Evolutionary conservation across 2,113 vertebrate species (phyloP).

Genomic region (Corynorhinus townsendii): DNA sequence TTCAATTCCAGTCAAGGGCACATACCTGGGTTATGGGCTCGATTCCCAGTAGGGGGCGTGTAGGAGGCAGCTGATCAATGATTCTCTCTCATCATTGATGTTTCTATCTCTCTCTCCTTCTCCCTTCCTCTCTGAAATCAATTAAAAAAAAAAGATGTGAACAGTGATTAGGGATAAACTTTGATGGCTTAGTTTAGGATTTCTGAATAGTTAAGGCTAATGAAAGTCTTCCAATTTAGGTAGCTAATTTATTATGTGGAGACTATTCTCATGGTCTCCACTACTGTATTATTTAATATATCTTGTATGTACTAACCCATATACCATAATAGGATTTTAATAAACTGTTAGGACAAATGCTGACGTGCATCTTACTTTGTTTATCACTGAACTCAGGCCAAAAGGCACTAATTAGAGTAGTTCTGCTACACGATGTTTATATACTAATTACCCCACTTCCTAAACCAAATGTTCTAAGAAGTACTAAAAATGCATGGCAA

Average conservation of each 20-base stretch:
- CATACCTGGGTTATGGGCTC: too few species aligned
- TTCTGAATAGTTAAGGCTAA: constrained; percentile 73
- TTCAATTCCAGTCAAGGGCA: too few species aligned
- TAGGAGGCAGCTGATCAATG: too few species aligned
- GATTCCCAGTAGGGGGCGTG: too few species aligned
- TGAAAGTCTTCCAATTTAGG: constrained; percentile 56
- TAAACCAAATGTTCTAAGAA: constrained; percentile 87
- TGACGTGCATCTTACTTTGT: constrained; percentile 76
- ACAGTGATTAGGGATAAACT: constrained; percentile 31
- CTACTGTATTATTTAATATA: constrained; percentile 61
- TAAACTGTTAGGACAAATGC: constrained; percentile 77
- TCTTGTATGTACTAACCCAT: constrained; percentile 60
- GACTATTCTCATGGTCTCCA: constrained; percentile 67
- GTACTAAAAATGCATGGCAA: constrained; percentile 83
- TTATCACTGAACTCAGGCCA: constrained; percentile 74
- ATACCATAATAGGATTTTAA: constrained; percentile 65
- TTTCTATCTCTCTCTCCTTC: too few species aligned
- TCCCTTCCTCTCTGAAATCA: too few species aligned
- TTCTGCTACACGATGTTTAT: constrained; percentile 85
- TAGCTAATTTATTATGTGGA: constrained; percentile 51
- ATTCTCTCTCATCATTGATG: too few species aligned
- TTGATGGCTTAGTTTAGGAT: constrained; percentile 39
- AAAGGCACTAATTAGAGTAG: constrained; percentile 83
- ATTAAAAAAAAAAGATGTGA: background rate
- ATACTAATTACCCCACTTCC: constrained; percentile 90